phyloP scores from a whole-genome alignment of 2,888 invertebrate genomes.

The Melanargia galathea region DNA sequence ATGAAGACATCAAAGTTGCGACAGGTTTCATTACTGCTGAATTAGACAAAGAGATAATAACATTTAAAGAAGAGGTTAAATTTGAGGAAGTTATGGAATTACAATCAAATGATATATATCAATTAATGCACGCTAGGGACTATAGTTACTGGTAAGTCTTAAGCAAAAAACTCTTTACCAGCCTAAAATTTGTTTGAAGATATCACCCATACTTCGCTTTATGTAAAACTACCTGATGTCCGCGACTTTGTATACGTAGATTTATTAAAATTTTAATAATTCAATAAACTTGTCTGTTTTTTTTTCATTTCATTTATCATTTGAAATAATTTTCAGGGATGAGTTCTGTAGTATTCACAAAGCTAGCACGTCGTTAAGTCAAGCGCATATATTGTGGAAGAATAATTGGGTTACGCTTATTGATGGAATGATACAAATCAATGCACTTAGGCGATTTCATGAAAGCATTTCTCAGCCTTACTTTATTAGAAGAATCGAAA shows the following conservation, averaged over 20 bases:
- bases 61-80: neutral
- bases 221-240: too few species aligned
- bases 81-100: constrained; percentile 36
- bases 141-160: constrained; percentile 51
- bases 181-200: neutral
- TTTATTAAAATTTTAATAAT: too few species aligned
- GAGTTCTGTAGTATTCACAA: constrained; percentile 54
- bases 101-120: constrained; percentile 50
- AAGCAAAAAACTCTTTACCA: neutral
- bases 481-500: constrained; percentile 49
- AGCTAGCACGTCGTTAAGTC: constrained; percentile 48
- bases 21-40: constrained; percentile 45
- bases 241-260: too few species aligned
- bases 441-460: constrained; percentile 83
- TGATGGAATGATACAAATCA: constrained; percentile 91
- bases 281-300: too few species aligned
- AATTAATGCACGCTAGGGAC: constrained; percentile 47
- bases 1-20: constrained; percentile 49
- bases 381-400: constrained; percentile 81
- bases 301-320: too few species aligned
- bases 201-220: too few species aligned
- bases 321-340: constrained; percentile 41
- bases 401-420: constrained; percentile 91
- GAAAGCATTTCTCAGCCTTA: constrained; percentile 85
- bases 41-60: neutral